These are phyloP conservation scores for Thecocarcelia acutangulata DNA, from an alignment of 2,888 invertebrate species.

Conservation along the genomic window DNA sequence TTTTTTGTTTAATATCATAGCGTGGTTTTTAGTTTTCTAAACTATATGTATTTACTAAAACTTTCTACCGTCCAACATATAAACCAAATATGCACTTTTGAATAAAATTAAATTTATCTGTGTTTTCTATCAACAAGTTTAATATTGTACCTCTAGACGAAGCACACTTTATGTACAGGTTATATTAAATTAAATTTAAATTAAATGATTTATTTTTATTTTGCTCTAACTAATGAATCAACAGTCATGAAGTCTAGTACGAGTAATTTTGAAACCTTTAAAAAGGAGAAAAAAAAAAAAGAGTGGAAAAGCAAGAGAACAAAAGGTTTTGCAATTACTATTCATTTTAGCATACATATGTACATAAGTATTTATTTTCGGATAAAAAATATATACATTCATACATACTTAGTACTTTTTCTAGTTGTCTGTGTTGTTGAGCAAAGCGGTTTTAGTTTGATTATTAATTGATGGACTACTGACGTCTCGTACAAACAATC, in stretches of 20 bases:
- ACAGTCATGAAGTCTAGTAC: slow-evolving; percentile 33
- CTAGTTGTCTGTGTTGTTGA: slow-evolving; percentile 38
- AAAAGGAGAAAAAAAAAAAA: slow-evolving; percentile 51
- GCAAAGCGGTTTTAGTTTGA: slow-evolving; percentile 47
- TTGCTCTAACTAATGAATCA: slow-evolving; percentile 12
- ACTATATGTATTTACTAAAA: no score
- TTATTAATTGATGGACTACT: slow-evolving; percentile 61
- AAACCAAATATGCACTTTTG: no score
- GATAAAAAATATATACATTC: no score
- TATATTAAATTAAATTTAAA: not conserved
- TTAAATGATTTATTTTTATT: slow-evolving; percentile 14
- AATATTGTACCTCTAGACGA: no score
- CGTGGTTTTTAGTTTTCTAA: no score
- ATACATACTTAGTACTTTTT: slow-evolving; percentile 14
- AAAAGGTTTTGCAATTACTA: slow-evolving; percentile 24
- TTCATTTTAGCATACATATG: slow-evolving; percentile 8
- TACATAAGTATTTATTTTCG: no score
- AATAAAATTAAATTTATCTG: no score
- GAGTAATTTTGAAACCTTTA: slow-evolving; percentile 26
- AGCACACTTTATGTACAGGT: no score
- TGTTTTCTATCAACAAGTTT: no score
- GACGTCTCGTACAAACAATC: slow-evolving; percentile 51
- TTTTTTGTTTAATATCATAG: no score
- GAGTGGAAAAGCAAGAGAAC: slow-evolving; percentile 28
- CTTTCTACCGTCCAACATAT: no score